phyloP scores from a whole-genome alignment of 2,888 invertebrate species.

The Melinaea marsaeus region DNA sequence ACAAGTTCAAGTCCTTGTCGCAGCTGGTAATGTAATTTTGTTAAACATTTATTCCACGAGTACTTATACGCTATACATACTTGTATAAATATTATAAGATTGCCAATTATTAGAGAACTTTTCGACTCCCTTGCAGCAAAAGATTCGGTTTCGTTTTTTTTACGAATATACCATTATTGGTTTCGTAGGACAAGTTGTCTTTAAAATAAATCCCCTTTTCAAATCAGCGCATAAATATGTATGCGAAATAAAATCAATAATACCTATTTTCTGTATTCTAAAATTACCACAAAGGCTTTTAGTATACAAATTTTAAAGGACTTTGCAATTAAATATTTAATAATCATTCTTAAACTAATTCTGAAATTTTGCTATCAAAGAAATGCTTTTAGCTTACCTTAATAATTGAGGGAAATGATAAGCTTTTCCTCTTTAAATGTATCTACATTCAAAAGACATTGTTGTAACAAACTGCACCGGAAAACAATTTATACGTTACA shows the following conservation, averaged over 20 bases:
- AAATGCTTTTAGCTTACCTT: no score
- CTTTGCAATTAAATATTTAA: no score
- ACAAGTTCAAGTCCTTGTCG: no score
- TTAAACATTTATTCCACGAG: no score
- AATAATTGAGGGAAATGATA: not conserved
- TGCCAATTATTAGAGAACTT: constrained; percentile 15
- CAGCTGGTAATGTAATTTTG: no score
- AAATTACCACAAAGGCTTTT: not conserved
- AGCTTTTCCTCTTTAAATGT: not conserved
- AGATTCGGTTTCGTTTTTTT: constrained; percentile 15
- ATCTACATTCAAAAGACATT: constrained; percentile 3
- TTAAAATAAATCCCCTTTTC: constrained; percentile 13
- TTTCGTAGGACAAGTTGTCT: constrained; percentile 21
- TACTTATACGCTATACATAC: not conserved
- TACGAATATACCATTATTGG: constrained; percentile 26
- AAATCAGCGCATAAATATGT: constrained; percentile 3
- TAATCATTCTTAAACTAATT: no score
- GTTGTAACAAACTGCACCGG: constrained; percentile 5
- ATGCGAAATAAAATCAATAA: constrained; percentile 10
- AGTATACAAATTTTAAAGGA: not conserved
- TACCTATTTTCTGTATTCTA: no score
- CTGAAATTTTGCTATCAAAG: no score
- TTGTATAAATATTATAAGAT: constrained; percentile 2
- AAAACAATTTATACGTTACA: constrained; percentile 9
- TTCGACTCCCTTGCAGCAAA: constrained; percentile 10